Conservation (phyloP, 37 sponge, comb jelly and placozoan genomes). For the Beroe ovata region DNA sequence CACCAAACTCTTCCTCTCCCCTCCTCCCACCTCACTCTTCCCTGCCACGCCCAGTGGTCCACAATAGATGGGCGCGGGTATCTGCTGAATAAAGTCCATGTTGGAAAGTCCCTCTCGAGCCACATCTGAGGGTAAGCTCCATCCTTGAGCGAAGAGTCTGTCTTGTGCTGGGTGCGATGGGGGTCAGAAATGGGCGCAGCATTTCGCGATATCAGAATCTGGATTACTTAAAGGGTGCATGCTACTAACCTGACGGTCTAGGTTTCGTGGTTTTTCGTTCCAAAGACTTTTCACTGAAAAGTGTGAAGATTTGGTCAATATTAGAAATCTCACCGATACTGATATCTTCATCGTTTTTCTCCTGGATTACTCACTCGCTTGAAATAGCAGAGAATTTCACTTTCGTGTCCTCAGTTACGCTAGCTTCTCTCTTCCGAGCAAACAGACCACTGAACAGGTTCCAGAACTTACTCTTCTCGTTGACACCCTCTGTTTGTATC, state of each 20-base stretch:
- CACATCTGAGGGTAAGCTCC: conserved; percentile 42
- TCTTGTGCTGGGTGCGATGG: neutral
- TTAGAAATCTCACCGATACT: too few relatives aligned
- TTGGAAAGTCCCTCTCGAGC: conserved; percentile 1
- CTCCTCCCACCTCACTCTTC: neutral
- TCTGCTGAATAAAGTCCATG: conserved; percentile 54
- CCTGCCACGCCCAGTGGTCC: conserved; percentile 19
- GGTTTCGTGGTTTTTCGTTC: too few relatives aligned
- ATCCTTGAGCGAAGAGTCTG: conserved; percentile 33
- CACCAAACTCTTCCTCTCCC: conserved; percentile 62
- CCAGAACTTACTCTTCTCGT: conserved; percentile 68
- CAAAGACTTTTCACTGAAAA: too few relatives aligned
- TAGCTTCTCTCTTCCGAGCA: conserved; percentile 23
- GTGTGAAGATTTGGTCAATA: too few relatives aligned
- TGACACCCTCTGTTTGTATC: conserved; percentile 2
- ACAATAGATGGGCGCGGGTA: conserved; percentile 62
- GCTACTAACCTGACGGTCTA: too few relatives aligned
- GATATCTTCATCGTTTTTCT: too few relatives aligned
- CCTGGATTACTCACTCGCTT: neutral
- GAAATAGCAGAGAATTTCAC: neutral
- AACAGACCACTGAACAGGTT: conserved; percentile 44
- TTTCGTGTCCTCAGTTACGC: conserved; percentile 12
- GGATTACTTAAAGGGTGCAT: too few relatives aligned
- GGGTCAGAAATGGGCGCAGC: too few relatives aligned
- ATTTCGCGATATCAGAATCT: too few relatives aligned